Conservation (phyloP, 2,888 invertebrate species). For the Malachius bipustulatus region DNA sequence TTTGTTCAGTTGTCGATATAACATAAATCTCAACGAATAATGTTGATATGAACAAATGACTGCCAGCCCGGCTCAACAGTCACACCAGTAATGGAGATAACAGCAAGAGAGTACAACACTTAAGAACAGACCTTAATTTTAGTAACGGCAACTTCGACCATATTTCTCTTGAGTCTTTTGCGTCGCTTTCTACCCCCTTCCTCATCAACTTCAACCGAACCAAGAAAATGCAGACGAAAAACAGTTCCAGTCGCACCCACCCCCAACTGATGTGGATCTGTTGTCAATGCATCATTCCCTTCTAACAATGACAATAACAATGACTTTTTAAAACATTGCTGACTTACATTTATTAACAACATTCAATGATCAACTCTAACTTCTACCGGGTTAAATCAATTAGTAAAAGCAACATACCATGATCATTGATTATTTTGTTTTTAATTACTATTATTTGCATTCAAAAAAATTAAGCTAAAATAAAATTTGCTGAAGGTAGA, state of each 20-base stretch:
- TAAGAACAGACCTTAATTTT: conserved; percentile 65
- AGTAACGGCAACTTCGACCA: conserved; percentile 78
- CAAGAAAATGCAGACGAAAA: conserved; percentile 72
- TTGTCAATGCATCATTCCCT: conserved; percentile 28
- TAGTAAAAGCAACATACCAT: no score
- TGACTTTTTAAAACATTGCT: conserved; percentile 24
- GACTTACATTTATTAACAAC: background rate
- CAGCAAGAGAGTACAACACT: conserved; percentile 7
- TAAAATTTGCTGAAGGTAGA: no score
- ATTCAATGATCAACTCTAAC: conserved; percentile 11
- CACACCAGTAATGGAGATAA: no score
- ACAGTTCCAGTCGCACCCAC: conserved; percentile 55
- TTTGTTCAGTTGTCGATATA: no score
- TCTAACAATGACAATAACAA: no score
- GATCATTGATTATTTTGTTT: no score
- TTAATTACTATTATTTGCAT: no score
- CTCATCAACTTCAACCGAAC: conserved; percentile 77
- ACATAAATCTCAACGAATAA: no score
- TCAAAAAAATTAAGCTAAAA: no score
- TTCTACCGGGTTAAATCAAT: no score
- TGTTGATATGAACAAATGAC: no score
- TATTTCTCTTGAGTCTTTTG: conserved; percentile 73
- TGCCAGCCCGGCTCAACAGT: no score
- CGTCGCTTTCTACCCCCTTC: conserved; percentile 59
- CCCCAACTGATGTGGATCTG: conserved; percentile 32